Conservation (phyloP, 2,888 invertebrate genomes). For the Drosophila rellima region DNA sequence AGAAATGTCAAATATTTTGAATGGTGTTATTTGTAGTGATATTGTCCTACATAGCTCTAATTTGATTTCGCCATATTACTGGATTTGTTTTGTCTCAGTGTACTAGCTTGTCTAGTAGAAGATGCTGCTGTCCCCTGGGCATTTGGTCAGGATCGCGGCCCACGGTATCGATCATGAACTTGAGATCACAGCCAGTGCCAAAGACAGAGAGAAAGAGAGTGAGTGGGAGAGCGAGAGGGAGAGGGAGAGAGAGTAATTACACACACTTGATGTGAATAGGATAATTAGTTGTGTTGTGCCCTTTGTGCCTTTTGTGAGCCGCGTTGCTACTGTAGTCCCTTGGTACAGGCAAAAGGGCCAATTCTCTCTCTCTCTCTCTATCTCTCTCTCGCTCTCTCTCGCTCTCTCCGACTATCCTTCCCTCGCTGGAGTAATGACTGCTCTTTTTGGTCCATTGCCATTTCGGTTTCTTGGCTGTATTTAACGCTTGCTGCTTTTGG, state of each 20-base stretch:
- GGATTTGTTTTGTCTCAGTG: background rate
- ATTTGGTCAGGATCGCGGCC: constrained; percentile 14
- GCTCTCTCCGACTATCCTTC: too few species aligned
- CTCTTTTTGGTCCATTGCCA: constrained; percentile 47
- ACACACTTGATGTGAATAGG: constrained; percentile 74
- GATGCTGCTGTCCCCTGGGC: constrained; percentile 5
- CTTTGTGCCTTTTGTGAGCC: constrained; percentile 69
- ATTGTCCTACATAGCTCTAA: too few species aligned
- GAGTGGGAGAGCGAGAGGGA: background rate
- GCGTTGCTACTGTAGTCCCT: constrained; percentile 28
- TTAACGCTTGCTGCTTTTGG: constrained; percentile 66
- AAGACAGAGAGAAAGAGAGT: background rate
- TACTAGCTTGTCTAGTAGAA: background rate
- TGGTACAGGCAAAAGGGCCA: constrained; percentile 32
- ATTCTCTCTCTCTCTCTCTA: background rate
- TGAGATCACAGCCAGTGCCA: constrained; percentile 34
- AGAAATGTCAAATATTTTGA: too few species aligned
- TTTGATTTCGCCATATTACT: background rate
- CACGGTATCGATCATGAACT: constrained; percentile 32
- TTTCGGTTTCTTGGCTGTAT: constrained; percentile 50
- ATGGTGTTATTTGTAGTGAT: too few species aligned
- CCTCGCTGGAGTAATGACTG: constrained; percentile 27
- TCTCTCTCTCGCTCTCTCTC: background rate
- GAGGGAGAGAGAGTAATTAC: constrained; percentile 61
- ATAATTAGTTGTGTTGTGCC: constrained; percentile 72